A percentile compares a stretch with the other conserved stretches of the same genome.
These are phyloP conservation scores for Drosophila carrolli DNA, from an alignment of 1,140 invertebrate genomes.

Conservation along the genomic window DNA sequence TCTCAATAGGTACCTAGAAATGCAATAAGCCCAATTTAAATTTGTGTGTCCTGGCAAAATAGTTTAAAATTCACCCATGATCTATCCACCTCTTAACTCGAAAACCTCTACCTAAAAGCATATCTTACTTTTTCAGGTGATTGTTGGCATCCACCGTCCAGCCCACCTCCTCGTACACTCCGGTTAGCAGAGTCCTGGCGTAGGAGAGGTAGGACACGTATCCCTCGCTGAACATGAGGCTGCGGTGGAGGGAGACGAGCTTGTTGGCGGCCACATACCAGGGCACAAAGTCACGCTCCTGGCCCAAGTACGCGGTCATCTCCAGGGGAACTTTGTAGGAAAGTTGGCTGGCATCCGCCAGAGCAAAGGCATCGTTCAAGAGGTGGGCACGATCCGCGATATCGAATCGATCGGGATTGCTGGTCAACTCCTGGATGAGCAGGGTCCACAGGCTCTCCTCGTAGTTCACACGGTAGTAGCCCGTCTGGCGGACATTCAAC, in stretches of 20 bases:
- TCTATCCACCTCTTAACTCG: too few species aligned
- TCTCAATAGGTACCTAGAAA: too few species aligned
- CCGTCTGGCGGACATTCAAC: constrained; percentile 93
- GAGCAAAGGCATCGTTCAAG: constrained; percentile 93
- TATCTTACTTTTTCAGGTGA: constrained; percentile 87
- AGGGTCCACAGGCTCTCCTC: constrained; percentile 88
- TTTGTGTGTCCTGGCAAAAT: too few species aligned
- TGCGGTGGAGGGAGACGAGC: constrained; percentile 86
- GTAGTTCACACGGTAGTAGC: constrained; percentile 96
- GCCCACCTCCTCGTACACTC: constrained; percentile 86
- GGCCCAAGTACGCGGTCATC: constrained; percentile 88
- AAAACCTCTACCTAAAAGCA: too few species aligned
- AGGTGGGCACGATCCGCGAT: constrained; percentile 92
- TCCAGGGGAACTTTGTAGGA: constrained; percentile 89
- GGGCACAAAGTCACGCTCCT: constrained; percentile 89
- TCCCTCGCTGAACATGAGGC: constrained; percentile 86
- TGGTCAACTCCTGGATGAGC: constrained; percentile 86
- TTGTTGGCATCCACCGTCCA: constrained; percentile 86
- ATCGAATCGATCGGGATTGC: constrained; percentile 85
- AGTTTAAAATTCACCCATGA: too few species aligned
- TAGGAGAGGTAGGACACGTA: constrained; percentile 88
- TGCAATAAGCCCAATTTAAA: too few species aligned
- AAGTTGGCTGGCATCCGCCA: constrained; percentile 89
- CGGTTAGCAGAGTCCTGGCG: constrained; percentile 85
- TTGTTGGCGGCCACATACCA: constrained; percentile 89